These are phyloP conservation scores for Tetrapedia diversipes DNA, from an alignment of 2,888 invertebrate genomes.

Conservation along the genomic window DNA sequence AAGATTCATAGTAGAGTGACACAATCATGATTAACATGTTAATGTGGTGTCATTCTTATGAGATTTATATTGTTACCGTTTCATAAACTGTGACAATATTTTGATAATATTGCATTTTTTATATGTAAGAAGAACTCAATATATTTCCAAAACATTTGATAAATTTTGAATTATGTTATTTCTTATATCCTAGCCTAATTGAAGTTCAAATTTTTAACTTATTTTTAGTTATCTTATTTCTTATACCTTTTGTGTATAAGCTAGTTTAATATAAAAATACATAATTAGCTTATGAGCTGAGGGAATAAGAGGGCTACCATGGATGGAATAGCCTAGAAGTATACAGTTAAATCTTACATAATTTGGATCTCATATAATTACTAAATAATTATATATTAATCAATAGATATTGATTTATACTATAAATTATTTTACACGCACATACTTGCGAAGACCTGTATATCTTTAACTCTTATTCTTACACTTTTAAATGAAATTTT, in stretches of 20 bases:
- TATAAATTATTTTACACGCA: slow-evolving; percentile 79
- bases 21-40: slow-evolving; percentile 77
- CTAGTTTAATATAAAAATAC: slow-evolving; percentile 83
- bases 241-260: slow-evolving; percentile 77
- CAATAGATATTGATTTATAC: slow-evolving; percentile 75
- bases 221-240: slow-evolving; percentile 63
- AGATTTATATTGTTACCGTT: slow-evolving; percentile 74
- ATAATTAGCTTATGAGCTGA: slow-evolving; percentile 83
- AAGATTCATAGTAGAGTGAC: slow-evolving; percentile 78
- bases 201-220: slow-evolving; percentile 70
- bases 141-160: slow-evolving; percentile 80
- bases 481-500: slow-evolving; percentile 59
- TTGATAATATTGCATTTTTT: slow-evolving; percentile 76
- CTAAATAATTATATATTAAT: slow-evolving; percentile 73
- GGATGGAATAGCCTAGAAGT: slow-evolving; percentile 80
- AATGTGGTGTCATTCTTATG: slow-evolving; percentile 70
- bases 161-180: slow-evolving; percentile 78
- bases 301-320: slow-evolving; percentile 80
- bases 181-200: slow-evolving; percentile 78
- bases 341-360: slow-evolving; percentile 80
- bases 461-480: slow-evolving; percentile 67
- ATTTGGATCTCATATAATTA: slow-evolving; percentile 76
- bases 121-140: slow-evolving; percentile 79
- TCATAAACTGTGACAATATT: slow-evolving; percentile 77
- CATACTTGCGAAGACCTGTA: slow-evolving; percentile 71